Evolutionary conservation across 2,888 invertebrate species (phyloP), one percentile per base, ranked within the genome.

Genomic region (Arge pagana): DNA sequence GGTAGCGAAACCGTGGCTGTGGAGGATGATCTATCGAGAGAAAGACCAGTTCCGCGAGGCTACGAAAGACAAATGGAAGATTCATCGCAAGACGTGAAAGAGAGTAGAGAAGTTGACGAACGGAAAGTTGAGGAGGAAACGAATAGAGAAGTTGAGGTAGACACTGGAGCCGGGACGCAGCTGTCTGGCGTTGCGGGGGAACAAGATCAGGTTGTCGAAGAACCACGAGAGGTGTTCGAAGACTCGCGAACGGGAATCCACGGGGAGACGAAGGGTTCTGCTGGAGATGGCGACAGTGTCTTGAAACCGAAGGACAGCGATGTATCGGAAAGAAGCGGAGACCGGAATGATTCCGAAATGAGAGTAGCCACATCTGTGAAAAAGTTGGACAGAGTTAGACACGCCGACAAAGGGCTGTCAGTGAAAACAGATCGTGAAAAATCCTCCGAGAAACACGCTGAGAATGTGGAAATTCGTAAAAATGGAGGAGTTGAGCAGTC

Each of bases 331-430:
- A 35, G 53, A n/a, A 28, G 16, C 3, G 36, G 42, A 6, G 45
- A 55, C 16, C 48, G 39, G 5, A 41, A 48, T 7, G 28, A 13
- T 11, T 24, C 13, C 6, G 26, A 48, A 26, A 10, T 16, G 11
- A 18, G 18, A 8, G 37, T 13, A 13, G 26, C 41, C n/a, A 45
- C 53, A 3, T 4, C 59, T 3, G 49, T 57, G 2, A 56, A 58
- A 39, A 70, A 69, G 50, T 53, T 71, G 5, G 69, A 73, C 49
- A 73, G 71, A 53, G 68, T 72, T 1, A 63, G 67, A 55, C 53
- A 56, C 31, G 70, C 68, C 3, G 67, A 72, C 50, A 73, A 71
- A 39, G 24, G 43, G n/a, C 42, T 51, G 53, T 52, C 58, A 4
- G 26, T 40, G 3, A 64, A 66, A 31, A 11, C 30, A 10, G 8